phyloP scores from a whole-genome alignment of 2,888 invertebrate genomes.

The Mactromeris polynyma region DNA sequence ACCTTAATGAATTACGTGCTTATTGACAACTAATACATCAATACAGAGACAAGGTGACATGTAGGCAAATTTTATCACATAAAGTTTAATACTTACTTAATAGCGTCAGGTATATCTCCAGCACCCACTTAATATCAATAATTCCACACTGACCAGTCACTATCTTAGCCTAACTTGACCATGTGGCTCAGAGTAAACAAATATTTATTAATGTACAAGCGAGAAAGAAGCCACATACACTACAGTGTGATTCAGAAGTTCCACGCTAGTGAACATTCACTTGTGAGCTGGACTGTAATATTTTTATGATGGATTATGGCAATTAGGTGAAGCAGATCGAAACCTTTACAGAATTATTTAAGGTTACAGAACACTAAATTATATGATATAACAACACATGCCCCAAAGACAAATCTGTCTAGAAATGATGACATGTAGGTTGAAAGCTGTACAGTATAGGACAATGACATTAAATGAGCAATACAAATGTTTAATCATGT shows the following conservation, averaged over 20 bases:
- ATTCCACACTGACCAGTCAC: background rate
- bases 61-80: background rate
- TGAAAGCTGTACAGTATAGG: no score
- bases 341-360: background rate
- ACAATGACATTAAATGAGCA: no score
- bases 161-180: background rate
- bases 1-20: background rate
- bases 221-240: background rate
- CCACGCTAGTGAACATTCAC: background rate
- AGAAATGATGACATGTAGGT: no score
- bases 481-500: no score
- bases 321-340: background rate
- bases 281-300: slow-evolving; percentile 1
- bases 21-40: background rate
- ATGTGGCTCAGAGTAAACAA: slow-evolving; percentile 5
- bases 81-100: background rate
- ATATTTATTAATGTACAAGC: slow-evolving; percentile 7
- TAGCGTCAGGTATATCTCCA: background rate
- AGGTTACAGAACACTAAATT: slow-evolving; percentile 6
- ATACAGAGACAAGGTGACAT: background rate
- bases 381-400: background rate
- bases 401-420: no score
- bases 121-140: background rate
- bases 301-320: background rate
- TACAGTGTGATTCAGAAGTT: background rate